phyloP scores from a whole-genome alignment of 30 jellyfish, hydroid and myxozoan genomes.

The Clytia hemisphaerica region DNA sequence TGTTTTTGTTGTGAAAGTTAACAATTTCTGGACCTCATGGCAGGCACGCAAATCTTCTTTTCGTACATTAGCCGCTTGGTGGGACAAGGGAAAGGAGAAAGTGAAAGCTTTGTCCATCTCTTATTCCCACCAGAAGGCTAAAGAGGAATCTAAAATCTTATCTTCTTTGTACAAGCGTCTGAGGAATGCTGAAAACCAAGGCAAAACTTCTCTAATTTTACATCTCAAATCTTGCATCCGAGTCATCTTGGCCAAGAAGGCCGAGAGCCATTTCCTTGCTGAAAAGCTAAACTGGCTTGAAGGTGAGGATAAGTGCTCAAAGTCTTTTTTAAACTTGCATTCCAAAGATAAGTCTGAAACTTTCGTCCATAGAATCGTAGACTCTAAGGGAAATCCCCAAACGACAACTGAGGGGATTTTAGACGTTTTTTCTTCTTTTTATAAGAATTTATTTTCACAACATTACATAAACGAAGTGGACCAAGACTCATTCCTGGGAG shows the following conservation, averaged over 20 bases:
- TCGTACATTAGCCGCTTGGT: neutral
- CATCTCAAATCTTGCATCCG: neutral
- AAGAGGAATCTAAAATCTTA: neutral
- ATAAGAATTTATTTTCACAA: neutral
- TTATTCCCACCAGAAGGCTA: neutral
- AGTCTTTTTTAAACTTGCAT: no score
- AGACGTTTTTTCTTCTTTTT: neutral
- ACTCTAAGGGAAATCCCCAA: neutral
- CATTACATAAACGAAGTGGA: neutral
- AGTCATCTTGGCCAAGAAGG: neutral
- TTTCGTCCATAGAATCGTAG: neutral
- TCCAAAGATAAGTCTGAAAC: neutral
- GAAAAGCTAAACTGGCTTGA: neutral
- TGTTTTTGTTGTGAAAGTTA: no score
- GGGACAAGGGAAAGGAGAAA: neutral
- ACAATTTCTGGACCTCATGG: neutral
- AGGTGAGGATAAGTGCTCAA: neutral
- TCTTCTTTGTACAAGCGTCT: neutral
- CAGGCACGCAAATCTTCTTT: neutral
- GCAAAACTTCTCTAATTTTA: neutral
- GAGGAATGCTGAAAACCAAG: neutral
- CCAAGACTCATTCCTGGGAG: neutral
- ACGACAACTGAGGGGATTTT: neutral
- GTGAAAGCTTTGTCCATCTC: neutral
- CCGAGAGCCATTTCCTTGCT: neutral